Base-by-base conservation (phyloP, 2,888 invertebrate genomes). In the Leptopilina myrica region DNA sequence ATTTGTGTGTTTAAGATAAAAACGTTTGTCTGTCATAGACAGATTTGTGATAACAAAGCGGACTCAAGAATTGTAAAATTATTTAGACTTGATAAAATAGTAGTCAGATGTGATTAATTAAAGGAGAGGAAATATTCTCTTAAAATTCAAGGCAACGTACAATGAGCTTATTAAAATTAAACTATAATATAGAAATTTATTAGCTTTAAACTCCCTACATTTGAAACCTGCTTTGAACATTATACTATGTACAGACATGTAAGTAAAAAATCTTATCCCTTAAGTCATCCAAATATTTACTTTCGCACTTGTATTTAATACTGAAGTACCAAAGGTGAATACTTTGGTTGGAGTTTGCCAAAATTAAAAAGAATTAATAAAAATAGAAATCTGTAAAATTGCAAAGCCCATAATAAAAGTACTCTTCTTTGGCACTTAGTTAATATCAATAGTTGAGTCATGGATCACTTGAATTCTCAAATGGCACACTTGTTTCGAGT, bases 401-500 rank as follows among this genome's bases (percentile, higher is more conserved):
- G 66, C 15, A 46, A 66, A 56, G 26, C 15, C 2, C 12, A 53
- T n/a, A 4, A 73, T 53, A 33, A 56, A 73, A 73, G 73, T 73
- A 73, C 73, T 73, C 73, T 73, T 73, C 73, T 73, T 73, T 73
- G 73, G 73, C 14, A 73, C 73, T 56, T 73, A 49, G 9, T 56
- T 14, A n/a, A 53, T 8, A 49, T 53, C 33, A 14, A 33, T 33
- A 53, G 26, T 53, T 49, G 26, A 69, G 53, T n/a, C 26, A 15
- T 67, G n/a, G n/a, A 14, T 33, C 14, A 73, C 53, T 56, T 7
- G 53, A 33, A 26, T 56, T n/a, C 56, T 73, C 26, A 97, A 93
- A 97, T 95, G 85, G 95, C 95, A 92, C 97, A 97, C 83, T 96
- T 96, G 88, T 94, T 95, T 89, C 95, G 94, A 83, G 94, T 94